phyloP scores from a whole-genome alignment of 1,140 invertebrate species.

The Drosophila fuyamai region DNA sequence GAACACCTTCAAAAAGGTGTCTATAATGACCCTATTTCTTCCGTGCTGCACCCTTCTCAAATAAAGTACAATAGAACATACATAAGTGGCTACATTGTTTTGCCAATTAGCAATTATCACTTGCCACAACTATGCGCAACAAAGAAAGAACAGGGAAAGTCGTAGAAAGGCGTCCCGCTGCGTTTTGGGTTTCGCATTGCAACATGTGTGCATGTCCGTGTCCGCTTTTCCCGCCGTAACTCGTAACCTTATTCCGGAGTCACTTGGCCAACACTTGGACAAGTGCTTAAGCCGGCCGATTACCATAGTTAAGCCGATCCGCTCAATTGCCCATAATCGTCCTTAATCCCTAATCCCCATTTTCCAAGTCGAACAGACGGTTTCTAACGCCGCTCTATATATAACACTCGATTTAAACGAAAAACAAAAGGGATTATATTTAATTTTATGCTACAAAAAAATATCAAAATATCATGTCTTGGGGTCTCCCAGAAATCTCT shows the following conservation, averaged over 20 bases:
- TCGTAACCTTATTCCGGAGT: conserved; percentile 1
- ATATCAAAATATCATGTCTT: background rate
- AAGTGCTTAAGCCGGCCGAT: conserved; percentile 72
- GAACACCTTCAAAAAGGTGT: too few relatives aligned
- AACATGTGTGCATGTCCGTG: conserved; percentile 54
- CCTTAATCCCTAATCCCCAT: conserved; percentile 45
- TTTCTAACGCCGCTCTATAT: background rate
- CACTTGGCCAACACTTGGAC: conserved; percentile 39
- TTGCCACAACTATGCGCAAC: conserved; percentile 30
- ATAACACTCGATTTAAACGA: background rate
- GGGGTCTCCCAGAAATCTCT: too few relatives aligned
- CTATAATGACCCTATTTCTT: background rate
- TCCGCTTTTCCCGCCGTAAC: conserved; percentile 5
- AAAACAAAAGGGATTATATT: background rate
- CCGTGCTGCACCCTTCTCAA: conserved; percentile 3
- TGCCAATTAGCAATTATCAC: conserved; percentile 53
- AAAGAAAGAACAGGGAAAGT: conserved; percentile 23
- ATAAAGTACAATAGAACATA: background rate
- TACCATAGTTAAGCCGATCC: conserved; percentile 65
- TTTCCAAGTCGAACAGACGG: conserved; percentile 17
- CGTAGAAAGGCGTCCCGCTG: conserved; percentile 51
- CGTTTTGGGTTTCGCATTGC: conserved; percentile 49
- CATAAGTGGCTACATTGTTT: conserved; percentile 30
- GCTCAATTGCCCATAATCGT: conserved; percentile 63
- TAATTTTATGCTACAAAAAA: background rate